Percentiles rank a stretch among this genome's conserved stretches.
Evolutionary conservation across 2,888 invertebrate genomes (phyloP).

Genomic region (Eupithecia abbreviata): DNA sequence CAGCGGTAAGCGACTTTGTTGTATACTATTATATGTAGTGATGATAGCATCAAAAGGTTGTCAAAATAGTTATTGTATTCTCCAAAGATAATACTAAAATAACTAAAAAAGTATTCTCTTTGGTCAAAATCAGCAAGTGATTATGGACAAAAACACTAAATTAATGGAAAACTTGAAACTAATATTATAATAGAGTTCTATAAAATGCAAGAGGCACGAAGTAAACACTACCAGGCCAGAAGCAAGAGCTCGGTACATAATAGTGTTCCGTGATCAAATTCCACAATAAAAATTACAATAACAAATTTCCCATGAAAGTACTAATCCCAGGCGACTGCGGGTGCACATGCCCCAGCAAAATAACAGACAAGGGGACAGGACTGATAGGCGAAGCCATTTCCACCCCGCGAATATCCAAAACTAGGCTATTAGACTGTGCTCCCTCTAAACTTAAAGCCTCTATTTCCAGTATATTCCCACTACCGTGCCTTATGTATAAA

Average conservation of each 20-base stretch:
- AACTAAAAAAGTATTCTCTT: too few relatives aligned
- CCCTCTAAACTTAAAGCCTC: not conserved
- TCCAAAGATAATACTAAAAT: too few relatives aligned
- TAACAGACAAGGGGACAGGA: too few relatives aligned
- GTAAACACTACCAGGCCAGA: not conserved
- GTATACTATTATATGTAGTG: too few relatives aligned
- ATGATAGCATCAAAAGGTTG: too few relatives aligned
- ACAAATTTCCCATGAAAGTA: not conserved
- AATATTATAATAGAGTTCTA: not conserved
- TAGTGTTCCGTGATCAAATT: not conserved
- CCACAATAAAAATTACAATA: not conserved
- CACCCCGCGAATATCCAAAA: not conserved
- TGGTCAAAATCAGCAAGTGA: slow-evolving; percentile 3
- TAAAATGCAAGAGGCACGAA: not conserved
- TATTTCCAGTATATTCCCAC: not conserved
- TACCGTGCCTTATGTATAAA: too few relatives aligned
- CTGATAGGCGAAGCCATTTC: not conserved
- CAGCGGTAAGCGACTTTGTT: too few relatives aligned
- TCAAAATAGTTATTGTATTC: too few relatives aligned
- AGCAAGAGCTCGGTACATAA: not conserved
- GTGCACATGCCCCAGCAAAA: too few relatives aligned
- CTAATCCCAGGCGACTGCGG: too few relatives aligned
- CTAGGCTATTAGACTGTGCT: not conserved
- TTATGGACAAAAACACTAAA: not conserved
- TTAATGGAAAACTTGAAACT: not conserved